Evolutionary conservation across 2,888 invertebrate species (phyloP).

Genomic region (Limnephilus marmoratus): DNA sequence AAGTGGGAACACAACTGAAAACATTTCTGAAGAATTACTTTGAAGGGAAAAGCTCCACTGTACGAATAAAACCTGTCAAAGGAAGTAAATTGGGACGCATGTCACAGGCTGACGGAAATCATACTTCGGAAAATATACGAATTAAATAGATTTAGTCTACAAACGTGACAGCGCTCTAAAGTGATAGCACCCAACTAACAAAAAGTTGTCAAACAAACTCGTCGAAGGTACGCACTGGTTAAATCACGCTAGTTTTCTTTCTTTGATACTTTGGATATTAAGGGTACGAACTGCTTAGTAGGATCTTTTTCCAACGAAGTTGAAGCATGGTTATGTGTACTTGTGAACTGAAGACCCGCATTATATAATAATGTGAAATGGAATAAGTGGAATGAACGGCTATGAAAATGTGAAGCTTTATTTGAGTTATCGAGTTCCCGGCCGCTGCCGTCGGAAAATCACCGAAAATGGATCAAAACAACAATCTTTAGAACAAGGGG

Average conservation of each 20-base stretch:
- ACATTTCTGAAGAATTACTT: not conserved
- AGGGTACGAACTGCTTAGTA: not conserved
- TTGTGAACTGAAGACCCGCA: not conserved
- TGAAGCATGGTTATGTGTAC: not conserved
- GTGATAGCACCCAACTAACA: not conserved
- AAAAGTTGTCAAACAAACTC: not conserved
- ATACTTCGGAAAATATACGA: conserved; percentile 2
- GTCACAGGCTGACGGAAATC: not conserved
- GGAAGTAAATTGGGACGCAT: not conserved
- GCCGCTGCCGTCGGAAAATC: not conserved
- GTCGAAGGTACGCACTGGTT: not conserved
- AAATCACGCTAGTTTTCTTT: not conserved
- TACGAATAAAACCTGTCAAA: not conserved
- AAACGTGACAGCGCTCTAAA: not conserved
- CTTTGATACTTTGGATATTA: not conserved
- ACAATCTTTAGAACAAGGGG: not conserved
- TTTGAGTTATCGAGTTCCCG: not conserved
- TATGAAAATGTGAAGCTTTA: not conserved
- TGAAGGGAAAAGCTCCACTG: not conserved
- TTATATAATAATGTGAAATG: not conserved
- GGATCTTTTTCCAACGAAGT: not conserved
- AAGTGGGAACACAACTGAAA: not conserved
- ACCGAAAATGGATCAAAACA: not conserved
- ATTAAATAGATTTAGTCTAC: not conserved
- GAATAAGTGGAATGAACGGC: not conserved